Conservation (phyloP, 2,797 vertebrate genomes). For the Leuciscus waleckii region DNA sequence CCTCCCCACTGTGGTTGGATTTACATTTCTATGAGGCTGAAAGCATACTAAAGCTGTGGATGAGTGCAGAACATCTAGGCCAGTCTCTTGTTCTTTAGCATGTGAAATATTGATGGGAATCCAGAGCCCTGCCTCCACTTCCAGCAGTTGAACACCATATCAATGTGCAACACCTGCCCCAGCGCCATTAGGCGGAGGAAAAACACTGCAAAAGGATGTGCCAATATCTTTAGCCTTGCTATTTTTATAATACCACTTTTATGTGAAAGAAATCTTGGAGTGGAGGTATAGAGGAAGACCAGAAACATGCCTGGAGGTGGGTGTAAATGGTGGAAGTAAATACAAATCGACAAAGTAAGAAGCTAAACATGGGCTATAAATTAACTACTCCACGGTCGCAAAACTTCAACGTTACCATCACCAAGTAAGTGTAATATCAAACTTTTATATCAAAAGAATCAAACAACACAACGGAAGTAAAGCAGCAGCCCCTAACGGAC, state of each 20-base stretch:
- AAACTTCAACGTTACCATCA: no score
- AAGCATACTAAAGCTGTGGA: constrained; percentile 68
- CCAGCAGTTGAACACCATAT: constrained; percentile 43
- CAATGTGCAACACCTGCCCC: constrained; percentile 31
- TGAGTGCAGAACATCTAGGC: constrained; percentile 60
- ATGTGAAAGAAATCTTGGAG: neutral
- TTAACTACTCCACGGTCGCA: no score
- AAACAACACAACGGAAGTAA: no score
- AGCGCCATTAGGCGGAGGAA: constrained; percentile 32
- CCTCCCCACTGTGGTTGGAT: constrained; percentile 66
- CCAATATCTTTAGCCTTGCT: constrained; percentile 1
- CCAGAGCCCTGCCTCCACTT: constrained; percentile 33
- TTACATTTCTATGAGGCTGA: constrained; percentile 76
- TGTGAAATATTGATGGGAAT: constrained; percentile 54
- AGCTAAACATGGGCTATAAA: neutral
- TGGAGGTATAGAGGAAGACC: neutral
- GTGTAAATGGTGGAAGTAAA: constrained; percentile 3
- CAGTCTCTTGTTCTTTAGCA: constrained; percentile 57
- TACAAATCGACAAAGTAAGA: neutral
- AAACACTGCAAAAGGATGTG: neutral
- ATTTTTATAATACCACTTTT: constrained; percentile 7
- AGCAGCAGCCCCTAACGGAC: no score
- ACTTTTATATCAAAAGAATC: no score
- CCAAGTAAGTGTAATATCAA: no score
- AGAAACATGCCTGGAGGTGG: neutral